Evolutionary conservation across 2,113 vertebrate genomes (phyloP), one percentile per base, ranked within the genome.

Genomic region (Cololabis saira): DNA sequence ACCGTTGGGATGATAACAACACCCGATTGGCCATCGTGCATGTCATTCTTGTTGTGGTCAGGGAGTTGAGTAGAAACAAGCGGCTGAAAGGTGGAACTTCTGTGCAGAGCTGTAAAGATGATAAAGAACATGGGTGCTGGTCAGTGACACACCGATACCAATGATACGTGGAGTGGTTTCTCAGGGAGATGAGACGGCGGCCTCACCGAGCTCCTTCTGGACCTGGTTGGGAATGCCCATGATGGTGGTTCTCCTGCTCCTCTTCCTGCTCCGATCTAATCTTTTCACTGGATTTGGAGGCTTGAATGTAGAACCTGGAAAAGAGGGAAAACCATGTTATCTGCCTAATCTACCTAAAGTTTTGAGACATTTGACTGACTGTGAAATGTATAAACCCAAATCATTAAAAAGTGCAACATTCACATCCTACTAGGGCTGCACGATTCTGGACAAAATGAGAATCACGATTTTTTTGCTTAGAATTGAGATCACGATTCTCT

Each of bases 201-300:
- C 48, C 94, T 77, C 92, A 98, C 97, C 96, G 1, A 99, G 94
- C 71, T 99, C 98, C 75, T 94, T 95, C 72, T 98, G 97, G 81
- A 98, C 93, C 0, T 98, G 97, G 63, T 96, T 96, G 1, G 97
- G 97, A 58, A 99, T 94, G 8, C 97, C 98, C 94, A 98, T 94
- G 76, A 98, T 97, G 0, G 96, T 99, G 0, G 96, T 98, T 67
- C 98, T 93, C 83, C 97, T 93, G 77, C 76, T 94, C 33, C 94
- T 92, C 77, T 93, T 96, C 62, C 87, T 83, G 90, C 83, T 0
- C 89, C 93, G 90, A 4, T 94, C 92, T 6, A 79, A n/a, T 69
- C 68, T 93, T 80, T 95, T 95, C 50, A 95, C 89, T 67, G 95
- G 93, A 63, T 95, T 95, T 71, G 96, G 92, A 1, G 97, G 97